phyloP scores from a whole-genome alignment of 2,888 invertebrate genomes.

The Orthonychiurus folsomi region DNA sequence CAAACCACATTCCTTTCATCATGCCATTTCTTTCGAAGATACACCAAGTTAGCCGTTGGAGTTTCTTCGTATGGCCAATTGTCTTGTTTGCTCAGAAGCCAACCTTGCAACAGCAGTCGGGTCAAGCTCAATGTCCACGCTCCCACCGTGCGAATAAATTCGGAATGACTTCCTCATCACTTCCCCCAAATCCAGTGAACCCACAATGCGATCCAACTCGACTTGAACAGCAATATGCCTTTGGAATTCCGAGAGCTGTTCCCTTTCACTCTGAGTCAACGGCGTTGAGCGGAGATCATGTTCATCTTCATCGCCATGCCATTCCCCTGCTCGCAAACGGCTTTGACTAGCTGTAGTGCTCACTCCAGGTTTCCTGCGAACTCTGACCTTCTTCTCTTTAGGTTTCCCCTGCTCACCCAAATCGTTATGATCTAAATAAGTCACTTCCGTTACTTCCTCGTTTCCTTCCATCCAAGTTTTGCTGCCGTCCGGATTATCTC shows the following conservation, averaged over 20 bases:
- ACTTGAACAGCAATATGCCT: slow-evolving; percentile 10
- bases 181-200: slow-evolving; percentile 18
- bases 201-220: slow-evolving; percentile 10
- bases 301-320: not conserved
- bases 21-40: not conserved
- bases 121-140: not conserved
- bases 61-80: not conserved
- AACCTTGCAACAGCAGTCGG: not conserved
- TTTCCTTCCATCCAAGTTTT: slow-evolving; percentile 14
- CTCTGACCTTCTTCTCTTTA: slow-evolving; percentile 10
- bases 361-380: not conserved
- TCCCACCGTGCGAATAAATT: slow-evolving; percentile 15
- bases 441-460: slow-evolving; percentile 8
- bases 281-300: slow-evolving; percentile 5
- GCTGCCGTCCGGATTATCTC: not conserved
- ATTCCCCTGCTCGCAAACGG: not conserved
- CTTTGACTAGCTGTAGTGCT: not conserved
- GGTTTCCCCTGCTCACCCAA: slow-evolving; percentile 8
- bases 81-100: not conserved
- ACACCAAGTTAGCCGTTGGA: not conserved
- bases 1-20: too few species aligned
- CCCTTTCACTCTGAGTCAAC: slow-evolving; percentile 12
- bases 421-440: slow-evolving; percentile 9
- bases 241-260: slow-evolving; percentile 7
- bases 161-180: slow-evolving; percentile 16